A percentile compares a stretch with the other conserved stretches of the same genome.
Evolutionary conservation across 2,888 invertebrate species (phyloP).

Genomic region (Brachylomia viminalis): DNA sequence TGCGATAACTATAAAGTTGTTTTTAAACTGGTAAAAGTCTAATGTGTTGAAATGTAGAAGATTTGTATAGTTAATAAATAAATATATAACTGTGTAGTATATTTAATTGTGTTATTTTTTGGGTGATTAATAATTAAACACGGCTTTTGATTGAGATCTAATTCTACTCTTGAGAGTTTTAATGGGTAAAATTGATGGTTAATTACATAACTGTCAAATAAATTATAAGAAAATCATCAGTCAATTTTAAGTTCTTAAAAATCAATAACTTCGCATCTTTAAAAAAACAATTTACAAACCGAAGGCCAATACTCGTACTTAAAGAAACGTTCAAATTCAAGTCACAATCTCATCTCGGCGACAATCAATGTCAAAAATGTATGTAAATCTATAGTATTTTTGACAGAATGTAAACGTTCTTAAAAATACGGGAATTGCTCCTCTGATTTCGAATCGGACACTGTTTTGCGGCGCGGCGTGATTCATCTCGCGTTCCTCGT

Average conservation of each 20-base stretch:
- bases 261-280: neutral
- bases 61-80: slow-evolving; percentile 14
- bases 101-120: slow-evolving; percentile 5
- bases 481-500: neutral
- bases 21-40: neutral
- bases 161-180: slow-evolving; percentile 45
- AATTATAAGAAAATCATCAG: slow-evolving; percentile 3
- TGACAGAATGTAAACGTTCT: too few species aligned
- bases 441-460: neutral
- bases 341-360: too few species aligned
- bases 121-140: slow-evolving; percentile 49
- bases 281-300: slow-evolving; percentile 2
- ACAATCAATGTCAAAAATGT: too few species aligned
- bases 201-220: slow-evolving; percentile 3
- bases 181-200: slow-evolving; percentile 11
- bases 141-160: slow-evolving; percentile 59
- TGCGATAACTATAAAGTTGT: slow-evolving; percentile 4
- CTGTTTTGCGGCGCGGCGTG: too few species aligned
- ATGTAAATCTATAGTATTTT: too few species aligned
- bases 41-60: neutral
- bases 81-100: slow-evolving; percentile 13
- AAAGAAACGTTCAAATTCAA: too few species aligned
- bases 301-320: too few species aligned
- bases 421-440: too few species aligned
- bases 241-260: neutral